Conservation (phyloP, 2,113 vertebrate genomes). For the Noctilio leporinus region DNA sequence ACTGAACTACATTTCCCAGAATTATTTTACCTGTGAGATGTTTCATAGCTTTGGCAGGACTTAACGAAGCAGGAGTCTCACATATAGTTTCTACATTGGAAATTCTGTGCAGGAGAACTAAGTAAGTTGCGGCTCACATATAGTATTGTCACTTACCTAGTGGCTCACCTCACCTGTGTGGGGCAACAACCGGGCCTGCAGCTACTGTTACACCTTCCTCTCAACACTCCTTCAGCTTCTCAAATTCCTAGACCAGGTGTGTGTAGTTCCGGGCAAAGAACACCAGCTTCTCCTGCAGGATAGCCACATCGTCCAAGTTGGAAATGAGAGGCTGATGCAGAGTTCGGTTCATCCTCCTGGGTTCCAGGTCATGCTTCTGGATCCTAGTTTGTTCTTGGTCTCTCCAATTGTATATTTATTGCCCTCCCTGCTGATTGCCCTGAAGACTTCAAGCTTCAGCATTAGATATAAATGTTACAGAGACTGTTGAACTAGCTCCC, state of each 20-base stretch:
- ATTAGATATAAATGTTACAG: not conserved
- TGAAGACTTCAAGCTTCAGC: not conserved
- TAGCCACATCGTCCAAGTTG: not conserved
- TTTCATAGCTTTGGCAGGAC: not conserved
- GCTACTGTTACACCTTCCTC: not conserved
- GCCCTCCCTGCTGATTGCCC: not conserved
- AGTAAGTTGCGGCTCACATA: not conserved
- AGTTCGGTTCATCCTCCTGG: not conserved
- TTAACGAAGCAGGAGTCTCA: not conserved
- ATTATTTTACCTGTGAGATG: not conserved
- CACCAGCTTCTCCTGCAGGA: not conserved
- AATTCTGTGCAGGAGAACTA: not conserved
- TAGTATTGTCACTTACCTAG: not conserved
- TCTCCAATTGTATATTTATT: not conserved
- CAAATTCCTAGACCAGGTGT: not conserved
- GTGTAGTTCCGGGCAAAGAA: not conserved
- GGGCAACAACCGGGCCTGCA: not conserved
- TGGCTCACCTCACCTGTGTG: not conserved
- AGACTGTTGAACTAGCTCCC: not conserved
- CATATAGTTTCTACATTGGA: not conserved
- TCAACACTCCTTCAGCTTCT: not conserved
- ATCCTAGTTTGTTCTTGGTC: not conserved
- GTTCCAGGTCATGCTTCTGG: not conserved
- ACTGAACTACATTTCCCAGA: not conserved
- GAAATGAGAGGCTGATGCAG: not conserved